A percentile compares a stretch with the other conserved stretches of the same genome.
These are phyloP conservation scores for Odontamblyopus lacepedii DNA, from an alignment of 2,797 vertebrate species.

Conservation along the genomic window DNA sequence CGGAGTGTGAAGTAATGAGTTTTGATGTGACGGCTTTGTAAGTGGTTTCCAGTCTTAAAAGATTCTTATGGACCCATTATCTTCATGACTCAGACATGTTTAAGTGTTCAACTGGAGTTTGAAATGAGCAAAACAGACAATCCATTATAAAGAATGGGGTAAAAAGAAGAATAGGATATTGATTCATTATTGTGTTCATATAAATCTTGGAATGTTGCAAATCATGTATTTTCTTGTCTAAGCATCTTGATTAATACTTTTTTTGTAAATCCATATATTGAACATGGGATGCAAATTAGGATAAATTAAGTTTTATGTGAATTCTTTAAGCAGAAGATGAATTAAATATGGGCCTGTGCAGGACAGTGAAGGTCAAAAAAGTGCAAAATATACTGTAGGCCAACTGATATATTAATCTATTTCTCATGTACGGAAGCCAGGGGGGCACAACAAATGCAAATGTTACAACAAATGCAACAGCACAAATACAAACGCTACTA, in stretches of 20 bases:
- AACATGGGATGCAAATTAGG: not conserved
- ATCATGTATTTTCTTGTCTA: not conserved
- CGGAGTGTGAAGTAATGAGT: slow-evolving; percentile 12
- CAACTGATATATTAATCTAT: too few species aligned
- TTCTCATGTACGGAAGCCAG: too few species aligned
- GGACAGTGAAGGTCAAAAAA: too few species aligned
- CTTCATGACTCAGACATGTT: not conserved
- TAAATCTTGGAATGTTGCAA: not conserved
- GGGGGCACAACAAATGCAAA: too few species aligned
- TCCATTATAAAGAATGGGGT: too few species aligned
- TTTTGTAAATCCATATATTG: not conserved
- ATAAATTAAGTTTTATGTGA: too few species aligned
- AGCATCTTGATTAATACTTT: not conserved
- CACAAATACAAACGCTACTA: too few species aligned
- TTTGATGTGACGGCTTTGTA: slow-evolving; percentile 9
- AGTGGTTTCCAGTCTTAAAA: slow-evolving; percentile 1
- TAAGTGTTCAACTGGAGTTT: not conserved
- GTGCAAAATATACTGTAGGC: too few species aligned
- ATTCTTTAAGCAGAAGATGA: too few species aligned
- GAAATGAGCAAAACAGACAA: not conserved
- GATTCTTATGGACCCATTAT: slow-evolving; percentile 1
- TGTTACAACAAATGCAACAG: too few species aligned
- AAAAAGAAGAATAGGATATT: not conserved
- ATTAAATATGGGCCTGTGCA: too few species aligned
- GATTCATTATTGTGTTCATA: not conserved